Conservation (phyloP, 2,888 invertebrate genomes). For the Heliconius aoede region DNA sequence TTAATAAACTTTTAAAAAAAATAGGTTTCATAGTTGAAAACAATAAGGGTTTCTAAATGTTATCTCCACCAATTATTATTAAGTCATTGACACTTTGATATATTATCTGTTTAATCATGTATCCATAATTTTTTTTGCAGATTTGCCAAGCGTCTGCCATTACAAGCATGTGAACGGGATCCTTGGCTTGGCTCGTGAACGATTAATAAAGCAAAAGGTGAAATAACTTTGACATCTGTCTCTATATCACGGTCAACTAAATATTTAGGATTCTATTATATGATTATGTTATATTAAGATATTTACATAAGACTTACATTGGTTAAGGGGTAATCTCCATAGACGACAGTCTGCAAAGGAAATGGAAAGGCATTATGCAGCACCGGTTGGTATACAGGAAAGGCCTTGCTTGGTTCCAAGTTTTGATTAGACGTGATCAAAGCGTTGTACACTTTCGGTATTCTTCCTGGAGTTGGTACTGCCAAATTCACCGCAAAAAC, state of each 20-base stretch:
- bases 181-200: too few relatives aligned
- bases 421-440: slow-evolving; percentile 91
- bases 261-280: background rate
- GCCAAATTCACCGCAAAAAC: slow-evolving; percentile 55
- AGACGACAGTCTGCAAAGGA: slow-evolving; percentile 70
- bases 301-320: slow-evolving; percentile 62
- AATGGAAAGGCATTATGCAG: slow-evolving; percentile 85
- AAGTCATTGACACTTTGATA: background rate
- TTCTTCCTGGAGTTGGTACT: slow-evolving; percentile 81
- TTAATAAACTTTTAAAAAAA: background rate
- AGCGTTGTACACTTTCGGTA: slow-evolving; percentile 91
- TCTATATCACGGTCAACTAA: background rate
- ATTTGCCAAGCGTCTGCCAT: too few relatives aligned
- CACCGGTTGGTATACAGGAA: slow-evolving; percentile 89
- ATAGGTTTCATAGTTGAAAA: background rate
- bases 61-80: background rate
- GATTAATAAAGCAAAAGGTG: background rate
- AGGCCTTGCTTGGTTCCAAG: slow-evolving; percentile 89
- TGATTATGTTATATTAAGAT: background rate
- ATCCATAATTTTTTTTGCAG: background rate
- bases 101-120: background rate
- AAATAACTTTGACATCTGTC: background rate
- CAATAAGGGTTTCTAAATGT: too few relatives aligned
- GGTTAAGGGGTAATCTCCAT: slow-evolving; percentile 64
- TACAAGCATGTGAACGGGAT: too few relatives aligned